Percentiles rank a stretch among this genome's conserved stretches.
phyloP scores from a whole-genome alignment of 2,888 invertebrate species.

The Yponomeuta plumbellus region DNA sequence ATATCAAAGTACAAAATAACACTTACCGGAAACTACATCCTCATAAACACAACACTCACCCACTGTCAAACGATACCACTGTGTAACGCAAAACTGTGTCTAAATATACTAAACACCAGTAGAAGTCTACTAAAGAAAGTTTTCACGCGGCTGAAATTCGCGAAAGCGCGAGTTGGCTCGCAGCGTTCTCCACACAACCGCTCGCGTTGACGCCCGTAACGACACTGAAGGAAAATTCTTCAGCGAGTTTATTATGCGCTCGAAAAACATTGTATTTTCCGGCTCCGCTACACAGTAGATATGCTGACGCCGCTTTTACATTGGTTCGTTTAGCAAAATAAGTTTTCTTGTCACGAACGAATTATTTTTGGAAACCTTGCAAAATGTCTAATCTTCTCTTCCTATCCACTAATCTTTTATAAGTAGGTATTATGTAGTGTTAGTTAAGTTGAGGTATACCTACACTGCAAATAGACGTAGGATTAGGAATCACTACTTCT shows the following conservation, averaged over 20 bases:
- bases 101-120: not conserved
- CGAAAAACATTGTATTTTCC: not conserved
- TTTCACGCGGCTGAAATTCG: not conserved
- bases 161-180: not conserved
- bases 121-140: not conserved
- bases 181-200: not conserved
- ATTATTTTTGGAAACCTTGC: too few relatives aligned
- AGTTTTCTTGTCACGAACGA: too few relatives aligned
- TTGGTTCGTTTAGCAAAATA: too few relatives aligned
- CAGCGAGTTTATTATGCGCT: not conserved
- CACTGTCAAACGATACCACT: not conserved
- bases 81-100: not conserved
- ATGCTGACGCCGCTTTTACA: not conserved
- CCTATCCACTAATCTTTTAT: too few relatives aligned
- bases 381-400: too few relatives aligned
- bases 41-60: not conserved
- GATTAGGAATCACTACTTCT: too few relatives aligned
- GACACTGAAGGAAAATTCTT: not conserved
- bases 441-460: too few relatives aligned
- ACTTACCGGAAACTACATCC: slow-evolving; percentile 1
- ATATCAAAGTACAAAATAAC: not conserved
- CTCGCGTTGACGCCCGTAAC: not conserved
- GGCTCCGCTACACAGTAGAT: not conserved
- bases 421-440: too few relatives aligned
- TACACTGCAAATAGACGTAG: too few relatives aligned